Evolutionary conservation across 2,888 invertebrate genomes (phyloP).

Genomic region (Machimus atricapillus): DNA sequence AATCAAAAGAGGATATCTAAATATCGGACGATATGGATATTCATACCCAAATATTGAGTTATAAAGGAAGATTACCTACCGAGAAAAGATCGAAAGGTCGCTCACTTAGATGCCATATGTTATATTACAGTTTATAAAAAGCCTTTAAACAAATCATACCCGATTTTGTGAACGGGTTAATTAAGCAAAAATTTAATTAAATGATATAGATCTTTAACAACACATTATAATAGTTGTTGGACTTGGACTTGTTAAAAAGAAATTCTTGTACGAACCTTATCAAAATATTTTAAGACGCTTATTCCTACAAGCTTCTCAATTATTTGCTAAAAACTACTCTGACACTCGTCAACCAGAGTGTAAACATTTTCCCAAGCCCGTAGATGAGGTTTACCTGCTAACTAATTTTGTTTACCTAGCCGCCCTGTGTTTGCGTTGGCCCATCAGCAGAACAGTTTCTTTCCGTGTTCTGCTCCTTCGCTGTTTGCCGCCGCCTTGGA

Average conservation of each 20-base stretch:
- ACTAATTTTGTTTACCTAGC: background rate
- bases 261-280: background rate
- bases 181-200: no score
- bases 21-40: no score
- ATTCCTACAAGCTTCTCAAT: background rate
- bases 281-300: background rate
- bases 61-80: no score
- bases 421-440: background rate
- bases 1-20: no score
- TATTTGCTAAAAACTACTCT: background rate
- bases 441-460: background rate
- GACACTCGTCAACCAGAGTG: background rate
- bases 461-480: background rate
- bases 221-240: background rate
- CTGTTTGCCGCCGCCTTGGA: background rate
- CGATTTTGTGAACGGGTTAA: no score
- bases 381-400: background rate
- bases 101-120: no score
- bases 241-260: background rate
- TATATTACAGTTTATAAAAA: no score
- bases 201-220: background rate
- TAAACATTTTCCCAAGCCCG: background rate
- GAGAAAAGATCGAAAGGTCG: no score
- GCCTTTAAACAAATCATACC: no score
- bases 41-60: no score